Evolutionary conservation across 2,113 vertebrate genomes (phyloP), one percentile per base, ranked within the genome.

Genomic region (Labeo catla): DNA sequence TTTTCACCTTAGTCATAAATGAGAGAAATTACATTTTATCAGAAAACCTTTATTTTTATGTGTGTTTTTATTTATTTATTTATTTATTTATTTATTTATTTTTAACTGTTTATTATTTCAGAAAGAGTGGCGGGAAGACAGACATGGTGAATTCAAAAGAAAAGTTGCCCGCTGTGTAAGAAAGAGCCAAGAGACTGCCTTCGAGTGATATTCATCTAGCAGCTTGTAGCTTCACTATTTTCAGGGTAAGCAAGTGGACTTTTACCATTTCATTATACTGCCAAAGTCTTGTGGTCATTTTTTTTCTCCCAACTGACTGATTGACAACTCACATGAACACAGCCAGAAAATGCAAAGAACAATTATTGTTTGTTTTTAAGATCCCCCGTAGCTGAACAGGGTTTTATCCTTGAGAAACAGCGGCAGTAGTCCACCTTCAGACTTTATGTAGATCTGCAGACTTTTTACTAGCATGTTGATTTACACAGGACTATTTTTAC

Each of bases 111-210:
- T 11, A 23, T 23, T 36, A 63, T 83, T 86, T 65, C 92, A 99
- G 98, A 99, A 99, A 97, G 98, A 99, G 93, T 99, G 98, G 98
- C 94, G 98, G 93, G 98, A 99, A 96, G 98, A 99, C 95, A 95
- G 98, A 94, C 97, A 99, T 34, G 98, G 98, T 70, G 98, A 98
- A 93, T 99, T 99, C 94, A 99, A 99, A 95, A 97, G 98, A 92
- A 99, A 99, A 98, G 98, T 99, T 89, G 98, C 98, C 85, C 97
- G 98, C 89, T 99, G 98, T 96, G 98, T 99, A 97, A 97, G 98
- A 95, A 98, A 98, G 95, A 99, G 98, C 96, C 98, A 99, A 97
- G 98, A 99, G 93, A 98, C 97, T 93, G 98, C 98, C 92, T 99
- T 98, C 95, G 98, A 99, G 96, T 99, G 97, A 99, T 95, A 91